Evolutionary conservation across 2,888 invertebrate genomes (phyloP).

Genomic region (Smittia sp.): DNA sequence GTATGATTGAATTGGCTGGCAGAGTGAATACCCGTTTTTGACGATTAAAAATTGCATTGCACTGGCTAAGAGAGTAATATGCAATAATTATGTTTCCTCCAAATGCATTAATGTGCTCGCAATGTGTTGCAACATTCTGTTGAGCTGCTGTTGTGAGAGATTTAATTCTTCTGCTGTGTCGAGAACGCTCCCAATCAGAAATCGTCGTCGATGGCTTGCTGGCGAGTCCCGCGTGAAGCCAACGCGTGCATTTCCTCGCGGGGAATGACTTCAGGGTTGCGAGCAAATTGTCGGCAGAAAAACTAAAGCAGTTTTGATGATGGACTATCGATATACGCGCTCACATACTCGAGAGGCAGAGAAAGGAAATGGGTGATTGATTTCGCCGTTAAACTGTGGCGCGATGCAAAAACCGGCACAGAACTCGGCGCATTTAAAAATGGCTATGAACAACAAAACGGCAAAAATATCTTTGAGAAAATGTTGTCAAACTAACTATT

Average conservation of each 20-base stretch:
- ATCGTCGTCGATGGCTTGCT: not conserved
- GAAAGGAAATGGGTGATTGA: conserved; percentile 40
- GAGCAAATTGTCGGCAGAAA: not conserved
- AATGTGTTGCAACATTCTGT: not conserved
- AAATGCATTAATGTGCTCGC: conserved; percentile 33
- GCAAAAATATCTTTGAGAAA: conserved; percentile 31
- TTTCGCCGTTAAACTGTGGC: conserved; percentile 37
- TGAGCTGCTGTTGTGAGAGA: not conserved
- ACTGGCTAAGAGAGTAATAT: conserved; percentile 9
- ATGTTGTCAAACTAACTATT: conserved; percentile 39
- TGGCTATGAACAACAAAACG: conserved; percentile 24
- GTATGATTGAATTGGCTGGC: conserved; percentile 26
- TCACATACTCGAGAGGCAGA: not conserved
- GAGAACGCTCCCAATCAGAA: not conserved
- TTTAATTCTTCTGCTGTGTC: not conserved
- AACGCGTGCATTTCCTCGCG: not conserved
- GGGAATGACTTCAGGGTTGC: conserved; percentile 10
- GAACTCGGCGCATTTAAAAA: conserved; percentile 7
- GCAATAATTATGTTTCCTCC: conserved; percentile 29
- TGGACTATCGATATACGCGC: conserved; percentile 15
- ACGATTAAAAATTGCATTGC: conserved; percentile 28
- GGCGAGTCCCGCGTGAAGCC: not conserved
- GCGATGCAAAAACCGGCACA: conserved; percentile 13
- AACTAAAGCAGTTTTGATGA: conserved; percentile 20
- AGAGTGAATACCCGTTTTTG: conserved; percentile 26